These are phyloP conservation scores for Karalla daura DNA, from an alignment of 2,797 vertebrate genomes.

Conservation along the genomic window DNA sequence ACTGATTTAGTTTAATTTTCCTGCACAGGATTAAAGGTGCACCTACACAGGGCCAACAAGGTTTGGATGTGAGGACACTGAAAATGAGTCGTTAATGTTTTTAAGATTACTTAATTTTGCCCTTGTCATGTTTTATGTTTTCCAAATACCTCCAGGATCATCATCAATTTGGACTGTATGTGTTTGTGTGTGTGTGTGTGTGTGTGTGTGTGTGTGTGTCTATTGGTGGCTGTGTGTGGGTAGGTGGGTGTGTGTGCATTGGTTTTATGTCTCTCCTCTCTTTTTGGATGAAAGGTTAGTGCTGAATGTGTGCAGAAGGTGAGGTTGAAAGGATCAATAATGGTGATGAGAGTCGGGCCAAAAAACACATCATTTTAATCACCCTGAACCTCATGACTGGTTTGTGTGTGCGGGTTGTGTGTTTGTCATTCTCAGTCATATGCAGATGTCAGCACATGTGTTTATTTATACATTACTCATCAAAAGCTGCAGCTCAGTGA, in stretches of 20 bases:
- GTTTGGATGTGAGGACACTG: background rate
- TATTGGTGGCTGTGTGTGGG: too few species aligned
- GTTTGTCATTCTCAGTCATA: slow-evolving; percentile 9
- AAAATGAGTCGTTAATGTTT: background rate
- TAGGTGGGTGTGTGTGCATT: too few species aligned
- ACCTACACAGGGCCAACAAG: background rate
- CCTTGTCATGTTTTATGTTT: background rate
- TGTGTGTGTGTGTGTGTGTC: slow-evolving; percentile 1
- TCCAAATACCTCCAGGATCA: slow-evolving; percentile 10
- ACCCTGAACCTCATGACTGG: slow-evolving; percentile 30
- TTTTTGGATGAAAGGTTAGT: slow-evolving; percentile 42
- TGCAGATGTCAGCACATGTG: slow-evolving; percentile 40
- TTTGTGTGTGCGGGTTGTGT: slow-evolving; percentile 18
- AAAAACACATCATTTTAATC: slow-evolving; percentile 74
- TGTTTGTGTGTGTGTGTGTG: background rate
- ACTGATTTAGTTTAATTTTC: background rate
- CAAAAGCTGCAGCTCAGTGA: slow-evolving; percentile 19
- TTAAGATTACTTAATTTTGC: background rate
- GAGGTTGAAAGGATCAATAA: slow-evolving; percentile 68
- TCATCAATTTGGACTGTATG: background rate
- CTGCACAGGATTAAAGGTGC: background rate
- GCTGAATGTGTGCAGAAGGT: slow-evolving; percentile 38
- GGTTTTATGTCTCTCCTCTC: slow-evolving; percentile 28
- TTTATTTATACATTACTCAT: slow-evolving; percentile 51
- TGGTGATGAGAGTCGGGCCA: slow-evolving; percentile 60